phyloP scores from a whole-genome alignment of 2,888 invertebrate genomes.

The Pomacea canaliculata region DNA sequence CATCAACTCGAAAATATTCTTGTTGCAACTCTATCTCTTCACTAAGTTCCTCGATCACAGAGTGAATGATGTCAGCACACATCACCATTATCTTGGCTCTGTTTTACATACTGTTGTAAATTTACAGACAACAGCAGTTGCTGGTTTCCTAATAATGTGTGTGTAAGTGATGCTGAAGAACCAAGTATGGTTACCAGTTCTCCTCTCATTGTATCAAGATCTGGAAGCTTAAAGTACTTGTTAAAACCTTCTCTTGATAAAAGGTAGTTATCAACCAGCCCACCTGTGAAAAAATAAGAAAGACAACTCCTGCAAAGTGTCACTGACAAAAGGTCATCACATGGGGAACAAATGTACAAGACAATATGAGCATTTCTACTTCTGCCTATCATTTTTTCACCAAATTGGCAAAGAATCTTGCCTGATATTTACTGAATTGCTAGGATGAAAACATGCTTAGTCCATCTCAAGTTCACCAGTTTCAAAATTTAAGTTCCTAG shows the following conservation, averaged over 20 bases:
- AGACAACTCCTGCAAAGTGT: not conserved
- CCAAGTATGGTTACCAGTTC: slow-evolving; percentile 34
- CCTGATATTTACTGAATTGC: no score
- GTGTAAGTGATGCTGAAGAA: slow-evolving; percentile 31
- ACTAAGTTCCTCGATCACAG: no score
- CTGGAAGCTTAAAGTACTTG: slow-evolving; percentile 30
- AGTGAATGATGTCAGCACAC: no score
- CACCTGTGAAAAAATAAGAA: slow-evolving; percentile 29
- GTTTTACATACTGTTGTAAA: slow-evolving; percentile 37
- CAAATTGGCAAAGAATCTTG: no score
- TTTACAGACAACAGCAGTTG: slow-evolving; percentile 33
- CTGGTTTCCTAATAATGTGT: slow-evolving; percentile 31
- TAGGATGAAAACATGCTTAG: no score
- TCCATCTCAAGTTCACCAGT: no score
- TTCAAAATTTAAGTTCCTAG: no score
- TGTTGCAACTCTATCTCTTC: no score
- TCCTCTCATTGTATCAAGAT: slow-evolving; percentile 31
- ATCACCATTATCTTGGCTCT: slow-evolving; percentile 15
- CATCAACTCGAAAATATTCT: no score
- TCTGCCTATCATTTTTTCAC: no score
- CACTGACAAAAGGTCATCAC: not conserved
- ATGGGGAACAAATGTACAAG: no score
- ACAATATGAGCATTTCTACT: no score
- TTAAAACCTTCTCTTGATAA: slow-evolving; percentile 32
- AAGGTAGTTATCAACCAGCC: slow-evolving; percentile 36